Evolutionary conservation across 2,113 vertebrate genomes (phyloP).

Genomic region (Myrmecobius fasciatus): DNA sequence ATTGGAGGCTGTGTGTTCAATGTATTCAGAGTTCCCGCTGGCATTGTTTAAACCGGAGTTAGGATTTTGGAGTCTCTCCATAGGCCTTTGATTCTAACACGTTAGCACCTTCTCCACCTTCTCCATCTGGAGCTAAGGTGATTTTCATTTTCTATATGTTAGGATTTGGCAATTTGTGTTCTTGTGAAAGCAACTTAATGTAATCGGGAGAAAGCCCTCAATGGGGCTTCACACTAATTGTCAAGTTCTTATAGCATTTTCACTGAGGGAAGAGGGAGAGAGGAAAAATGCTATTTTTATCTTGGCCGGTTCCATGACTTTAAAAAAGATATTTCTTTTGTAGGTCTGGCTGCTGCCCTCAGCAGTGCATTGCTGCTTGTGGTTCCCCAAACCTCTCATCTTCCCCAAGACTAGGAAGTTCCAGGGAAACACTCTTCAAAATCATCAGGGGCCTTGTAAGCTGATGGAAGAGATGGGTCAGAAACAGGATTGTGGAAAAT

Average conservation of each 20-base stretch:
- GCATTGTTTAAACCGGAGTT: neutral
- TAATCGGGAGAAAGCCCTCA: neutral
- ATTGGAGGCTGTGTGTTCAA: neutral
- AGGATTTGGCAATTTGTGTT: neutral
- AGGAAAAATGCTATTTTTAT: neutral
- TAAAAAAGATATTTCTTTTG: conserved; percentile 49
- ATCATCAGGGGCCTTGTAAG: conserved; percentile 56
- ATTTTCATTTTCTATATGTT: neutral
- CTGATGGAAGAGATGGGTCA: conserved; percentile 69
- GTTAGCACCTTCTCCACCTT: conserved; percentile 13
- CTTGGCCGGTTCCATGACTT: neutral
- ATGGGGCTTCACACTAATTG: neutral
- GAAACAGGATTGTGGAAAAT: conserved; percentile 62
- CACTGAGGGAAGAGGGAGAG: neutral
- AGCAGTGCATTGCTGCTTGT: conserved; percentile 78
- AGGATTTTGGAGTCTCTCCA: conserved; percentile 13
- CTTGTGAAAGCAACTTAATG: neutral
- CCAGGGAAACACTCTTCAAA: neutral
- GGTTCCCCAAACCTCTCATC: conserved; percentile 61
- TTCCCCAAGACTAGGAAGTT: conserved; percentile 29
- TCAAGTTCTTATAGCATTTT: conserved; percentile 19
- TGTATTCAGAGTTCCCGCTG: neutral
- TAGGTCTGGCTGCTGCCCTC: conserved; percentile 83
- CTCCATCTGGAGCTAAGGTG: neutral
- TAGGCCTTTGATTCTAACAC: conserved; percentile 30